A percentile compares a stretch with the other conserved stretches of the same genome.
phyloP scores from a whole-genome alignment of 2,797 vertebrate genomes.

The Pseudochaenichthys georgianus region DNA sequence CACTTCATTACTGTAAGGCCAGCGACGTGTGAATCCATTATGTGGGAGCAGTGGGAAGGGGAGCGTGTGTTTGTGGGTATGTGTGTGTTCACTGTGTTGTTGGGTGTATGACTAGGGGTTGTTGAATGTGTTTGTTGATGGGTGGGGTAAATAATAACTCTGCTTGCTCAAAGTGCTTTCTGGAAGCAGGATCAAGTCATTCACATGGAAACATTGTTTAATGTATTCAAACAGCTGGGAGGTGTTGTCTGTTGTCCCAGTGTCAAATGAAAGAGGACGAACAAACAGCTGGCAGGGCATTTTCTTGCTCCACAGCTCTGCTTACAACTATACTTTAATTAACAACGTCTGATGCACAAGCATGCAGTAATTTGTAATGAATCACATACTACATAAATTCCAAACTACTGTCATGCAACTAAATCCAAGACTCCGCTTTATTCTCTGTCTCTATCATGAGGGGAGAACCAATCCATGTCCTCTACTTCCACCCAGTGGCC shows the following conservation, averaged over 20 bases:
- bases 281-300: constrained; percentile 73
- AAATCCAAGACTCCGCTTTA: constrained; percentile 26
- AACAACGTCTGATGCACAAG: constrained; percentile 49
- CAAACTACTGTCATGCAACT: constrained; percentile 52
- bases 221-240: constrained; percentile 77
- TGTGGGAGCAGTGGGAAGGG: constrained; percentile 57
- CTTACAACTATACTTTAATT: constrained; percentile 60
- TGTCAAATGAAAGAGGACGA: constrained; percentile 73
- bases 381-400: constrained; percentile 54
- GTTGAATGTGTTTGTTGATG: not conserved
- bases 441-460: not conserved
- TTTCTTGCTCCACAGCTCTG: constrained; percentile 52
- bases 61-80: not conserved
- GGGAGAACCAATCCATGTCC: constrained; percentile 37
- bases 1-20: constrained; percentile 79
- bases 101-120: constrained; percentile 16
- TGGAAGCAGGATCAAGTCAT: constrained; percentile 67
- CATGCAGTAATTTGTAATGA: constrained; percentile 55
- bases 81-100: constrained; percentile 1
- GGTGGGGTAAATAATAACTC: constrained; percentile 58
- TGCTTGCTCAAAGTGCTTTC: constrained; percentile 51
- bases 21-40: constrained; percentile 74
- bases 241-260: constrained; percentile 70
- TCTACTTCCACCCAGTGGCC: constrained; percentile 76
- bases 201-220: constrained; percentile 69